Percentiles rank a stretch among this genome's conserved stretches.
These are phyloP conservation scores for Stichodactyla helianthus DNA, from an alignment of 64 coral and sea anemone species.

Conservation along the genomic window DNA sequence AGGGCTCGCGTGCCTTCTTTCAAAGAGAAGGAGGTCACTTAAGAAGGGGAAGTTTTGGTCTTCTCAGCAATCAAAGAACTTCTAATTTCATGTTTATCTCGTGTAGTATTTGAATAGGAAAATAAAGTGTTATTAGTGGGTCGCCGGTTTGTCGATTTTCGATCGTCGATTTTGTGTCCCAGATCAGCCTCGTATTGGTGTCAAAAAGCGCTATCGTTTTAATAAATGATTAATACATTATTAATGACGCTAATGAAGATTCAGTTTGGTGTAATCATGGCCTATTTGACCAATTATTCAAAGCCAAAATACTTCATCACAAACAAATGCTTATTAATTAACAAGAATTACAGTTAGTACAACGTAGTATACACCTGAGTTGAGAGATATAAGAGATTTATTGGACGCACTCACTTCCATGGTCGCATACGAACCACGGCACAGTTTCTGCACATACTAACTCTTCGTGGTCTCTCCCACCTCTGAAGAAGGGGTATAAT, in stretches of 20 bases:
- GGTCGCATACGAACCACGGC: background rate
- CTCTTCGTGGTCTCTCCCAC: background rate
- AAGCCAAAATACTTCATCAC: conserved; percentile 99
- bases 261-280: conserved; percentile 96
- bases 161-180: conserved; percentile 30
- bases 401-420: background rate
- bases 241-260: conserved; percentile 96
- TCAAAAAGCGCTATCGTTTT: conserved; percentile 85
- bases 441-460: background rate
- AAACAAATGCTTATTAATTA: conserved; percentile 99
- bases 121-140: conserved; percentile 67
- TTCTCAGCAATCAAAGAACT: conserved; percentile 39
- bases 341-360: conserved; percentile 89
- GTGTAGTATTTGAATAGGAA: conserved; percentile 38
- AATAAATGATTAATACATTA: conserved; percentile 99
- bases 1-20: conserved; percentile 17
- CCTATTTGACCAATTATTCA: conserved; percentile 99
- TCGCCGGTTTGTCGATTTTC: conserved; percentile 62
- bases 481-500: conserved; percentile 60
- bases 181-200: conserved; percentile 64
- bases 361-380: conserved; percentile 34
- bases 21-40: background rate
- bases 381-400: background rate
- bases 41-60: background rate
- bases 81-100: conserved; percentile 63